Evolutionary conservation across 2,888 invertebrate species (phyloP).

Genomic region (Pammene fasciana): DNA sequence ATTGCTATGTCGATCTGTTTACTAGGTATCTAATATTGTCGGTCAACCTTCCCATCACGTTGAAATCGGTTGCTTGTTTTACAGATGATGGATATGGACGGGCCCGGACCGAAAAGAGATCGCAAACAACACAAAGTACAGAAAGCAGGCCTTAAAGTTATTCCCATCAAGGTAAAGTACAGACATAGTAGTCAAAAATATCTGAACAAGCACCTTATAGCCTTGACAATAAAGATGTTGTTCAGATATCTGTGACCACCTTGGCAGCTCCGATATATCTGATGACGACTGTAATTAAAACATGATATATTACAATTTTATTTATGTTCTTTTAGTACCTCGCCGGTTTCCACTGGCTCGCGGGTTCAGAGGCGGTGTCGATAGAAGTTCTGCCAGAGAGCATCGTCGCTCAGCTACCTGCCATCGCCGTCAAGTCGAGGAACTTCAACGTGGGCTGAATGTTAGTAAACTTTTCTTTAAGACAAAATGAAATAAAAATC

Average conservation of each 20-base stretch:
- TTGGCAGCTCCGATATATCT: no score
- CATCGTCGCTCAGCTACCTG: slow-evolving; percentile 88
- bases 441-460: slow-evolving; percentile 43
- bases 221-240: no score
- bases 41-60: no score
- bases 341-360: slow-evolving; percentile 87
- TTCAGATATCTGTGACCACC: no score
- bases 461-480: slow-evolving; percentile 21
- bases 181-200: background rate
- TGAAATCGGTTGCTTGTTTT: slow-evolving; percentile 1
- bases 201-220: no score
- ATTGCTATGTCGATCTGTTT: no score
- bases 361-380: slow-evolving; percentile 87
- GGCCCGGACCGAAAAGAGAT: slow-evolving; percentile 57
- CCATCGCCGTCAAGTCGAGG: slow-evolving; percentile 51
- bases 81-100: slow-evolving; percentile 42
- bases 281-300: background rate
- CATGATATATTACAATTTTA: background rate
- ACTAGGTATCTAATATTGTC: no score
- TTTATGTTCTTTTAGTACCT: slow-evolving; percentile 84
- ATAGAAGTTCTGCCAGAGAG: slow-evolving; percentile 89
- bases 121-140: slow-evolving; percentile 45
- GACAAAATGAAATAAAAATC: slow-evolving; percentile 22
- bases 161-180: slow-evolving; percentile 63
- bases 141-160: slow-evolving; percentile 51